phyloP scores from a whole-genome alignment of 2,797 vertebrate species.

The Enteromius trimaculatus region DNA sequence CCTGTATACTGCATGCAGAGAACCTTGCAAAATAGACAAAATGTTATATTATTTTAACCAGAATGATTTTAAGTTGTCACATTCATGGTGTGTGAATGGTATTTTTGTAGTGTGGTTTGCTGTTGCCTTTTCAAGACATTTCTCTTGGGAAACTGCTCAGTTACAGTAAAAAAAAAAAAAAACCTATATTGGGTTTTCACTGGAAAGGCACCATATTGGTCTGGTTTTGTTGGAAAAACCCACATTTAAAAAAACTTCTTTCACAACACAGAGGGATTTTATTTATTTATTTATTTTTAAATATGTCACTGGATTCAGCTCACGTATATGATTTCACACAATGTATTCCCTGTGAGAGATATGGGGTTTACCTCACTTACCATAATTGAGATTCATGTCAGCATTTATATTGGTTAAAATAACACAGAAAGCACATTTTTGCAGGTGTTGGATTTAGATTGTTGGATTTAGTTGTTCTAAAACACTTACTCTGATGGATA shows the following conservation, averaged over 20 bases:
- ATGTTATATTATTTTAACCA: constrained; percentile 1
- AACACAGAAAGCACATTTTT: background rate
- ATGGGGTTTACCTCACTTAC: constrained; percentile 23
- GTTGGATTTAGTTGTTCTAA: background rate
- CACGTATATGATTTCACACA: constrained; percentile 6
- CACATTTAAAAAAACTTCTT: constrained; percentile 23
- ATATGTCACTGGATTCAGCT: background rate
- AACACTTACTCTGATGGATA: background rate
- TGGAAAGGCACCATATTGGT: constrained; percentile 15
- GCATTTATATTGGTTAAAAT: background rate
- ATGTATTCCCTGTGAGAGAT: constrained; percentile 6
- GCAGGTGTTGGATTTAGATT: constrained; percentile 12
- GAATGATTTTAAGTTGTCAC: constrained; percentile 14
- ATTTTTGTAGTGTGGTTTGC: constrained; percentile 39
- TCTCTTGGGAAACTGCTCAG: constrained; percentile 14
- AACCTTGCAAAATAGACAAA: constrained; percentile 15
- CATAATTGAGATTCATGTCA: constrained; percentile 8
- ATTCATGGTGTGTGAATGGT: constrained; percentile 2
- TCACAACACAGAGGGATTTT: background rate
- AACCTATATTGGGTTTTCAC: constrained; percentile 7
- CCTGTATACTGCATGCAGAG: background rate
- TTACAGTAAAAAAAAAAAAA: constrained; percentile 24
- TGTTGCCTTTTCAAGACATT: background rate
- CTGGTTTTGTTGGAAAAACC: constrained; percentile 17
- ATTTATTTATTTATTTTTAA: background rate